Percentiles rank a stretch among this genome's conserved stretches.
Evolutionary conservation across 2,888 invertebrate genomes (phyloP).

Genomic region (Stenchaetothrips biformis): DNA sequence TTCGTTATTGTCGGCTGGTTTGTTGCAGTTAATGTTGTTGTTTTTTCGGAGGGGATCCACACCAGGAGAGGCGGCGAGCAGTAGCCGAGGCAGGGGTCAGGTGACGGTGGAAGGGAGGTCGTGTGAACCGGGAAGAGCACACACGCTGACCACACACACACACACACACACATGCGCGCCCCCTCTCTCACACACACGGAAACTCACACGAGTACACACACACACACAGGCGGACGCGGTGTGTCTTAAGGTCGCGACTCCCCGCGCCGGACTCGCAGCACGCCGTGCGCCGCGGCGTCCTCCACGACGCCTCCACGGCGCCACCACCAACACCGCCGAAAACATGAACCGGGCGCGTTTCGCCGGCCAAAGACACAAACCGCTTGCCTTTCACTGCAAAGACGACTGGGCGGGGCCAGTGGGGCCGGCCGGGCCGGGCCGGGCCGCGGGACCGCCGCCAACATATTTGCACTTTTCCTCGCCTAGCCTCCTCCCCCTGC

Average conservation of each 20-base stretch:
- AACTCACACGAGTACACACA: not conserved
- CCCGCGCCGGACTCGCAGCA: not conserved
- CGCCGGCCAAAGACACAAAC: too few relatives aligned
- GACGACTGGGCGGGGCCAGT: too few relatives aligned
- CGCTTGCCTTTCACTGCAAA: too few relatives aligned
- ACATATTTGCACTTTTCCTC: not conserved
- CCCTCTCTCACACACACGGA: not conserved
- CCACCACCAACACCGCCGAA: not conserved
- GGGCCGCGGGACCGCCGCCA: not conserved
- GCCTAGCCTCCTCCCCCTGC: not conserved
- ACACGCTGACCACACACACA: not conserved
- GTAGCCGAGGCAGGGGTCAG: not conserved
- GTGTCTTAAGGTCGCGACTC: not conserved
- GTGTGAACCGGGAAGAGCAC: constrained; percentile 13
- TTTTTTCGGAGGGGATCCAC: not conserved
- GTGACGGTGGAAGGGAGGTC: not conserved
- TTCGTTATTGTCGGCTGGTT: not conserved
- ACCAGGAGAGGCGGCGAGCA: not conserved
- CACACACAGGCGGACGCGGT: not conserved
- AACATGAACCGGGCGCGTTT: too few relatives aligned
- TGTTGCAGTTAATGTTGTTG: too few relatives aligned
- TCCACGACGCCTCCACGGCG: not conserved
- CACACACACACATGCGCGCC: not conserved
- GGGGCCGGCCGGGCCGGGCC: not conserved
- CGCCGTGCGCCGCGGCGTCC: not conserved